Evolutionary conservation across 1,140 invertebrate species (phyloP).

Genomic region (Rhopalosiphum maidis): DNA sequence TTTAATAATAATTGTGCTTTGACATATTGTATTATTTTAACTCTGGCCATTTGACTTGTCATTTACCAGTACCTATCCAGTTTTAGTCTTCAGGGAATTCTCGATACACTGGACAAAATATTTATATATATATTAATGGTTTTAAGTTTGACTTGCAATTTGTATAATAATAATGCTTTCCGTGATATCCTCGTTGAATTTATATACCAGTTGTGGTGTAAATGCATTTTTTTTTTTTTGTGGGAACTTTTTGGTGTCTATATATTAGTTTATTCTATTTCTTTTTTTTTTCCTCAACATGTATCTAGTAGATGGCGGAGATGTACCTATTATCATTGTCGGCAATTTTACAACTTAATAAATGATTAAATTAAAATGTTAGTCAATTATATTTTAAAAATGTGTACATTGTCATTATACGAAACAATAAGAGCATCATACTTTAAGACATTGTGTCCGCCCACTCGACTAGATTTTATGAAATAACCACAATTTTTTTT

Average conservation of each 20-base stretch:
- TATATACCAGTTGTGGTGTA: neutral
- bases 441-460: neutral
- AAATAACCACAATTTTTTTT: neutral
- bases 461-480: slow-evolving; percentile 25
- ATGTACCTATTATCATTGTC: neutral
- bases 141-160: neutral
- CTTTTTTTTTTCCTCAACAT: neutral
- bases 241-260: neutral
- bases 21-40: neutral
- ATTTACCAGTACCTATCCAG: neutral
- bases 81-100: neutral
- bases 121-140: neutral
- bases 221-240: neutral
- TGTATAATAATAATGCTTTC: neutral
- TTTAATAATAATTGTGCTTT: slow-evolving; percentile 1
- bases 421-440: neutral
- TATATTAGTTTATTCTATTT: neutral
- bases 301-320: neutral
- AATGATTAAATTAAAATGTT: neutral
- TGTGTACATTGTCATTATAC: neutral
- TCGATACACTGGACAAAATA: neutral
- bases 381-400: slow-evolving; percentile 37
- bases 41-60: neutral
- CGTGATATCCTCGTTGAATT: slow-evolving; percentile 13
- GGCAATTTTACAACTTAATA: neutral